Percentiles rank a stretch among this genome's conserved stretches.
These are phyloP conservation scores for Cephus runcator DNA, from an alignment of 2,888 invertebrate species.

Conservation along the genomic window DNA sequence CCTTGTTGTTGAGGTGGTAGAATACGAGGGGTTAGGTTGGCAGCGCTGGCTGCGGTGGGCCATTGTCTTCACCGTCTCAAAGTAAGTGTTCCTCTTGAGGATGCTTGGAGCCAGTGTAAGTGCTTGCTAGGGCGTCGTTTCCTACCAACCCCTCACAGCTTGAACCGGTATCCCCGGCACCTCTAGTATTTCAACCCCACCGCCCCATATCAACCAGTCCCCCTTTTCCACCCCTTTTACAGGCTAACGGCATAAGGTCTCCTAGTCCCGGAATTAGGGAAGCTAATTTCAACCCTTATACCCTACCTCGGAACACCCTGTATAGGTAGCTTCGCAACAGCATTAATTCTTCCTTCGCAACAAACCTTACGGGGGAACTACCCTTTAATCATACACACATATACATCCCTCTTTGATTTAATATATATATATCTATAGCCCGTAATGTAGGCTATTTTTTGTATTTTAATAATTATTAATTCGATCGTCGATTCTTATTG, in stretches of 20 bases:
- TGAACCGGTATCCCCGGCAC: background rate
- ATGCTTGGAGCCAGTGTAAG: conserved; percentile 1
- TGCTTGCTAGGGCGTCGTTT: background rate
- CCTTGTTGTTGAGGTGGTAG: background rate
- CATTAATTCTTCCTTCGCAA: background rate
- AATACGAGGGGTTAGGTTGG: background rate
- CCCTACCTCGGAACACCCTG: background rate
- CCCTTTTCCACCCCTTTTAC: background rate
- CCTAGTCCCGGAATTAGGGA: conserved; percentile 29
- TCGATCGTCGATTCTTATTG: background rate
- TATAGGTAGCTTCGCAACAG: background rate
- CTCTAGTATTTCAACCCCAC: background rate
- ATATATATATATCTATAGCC: background rate
- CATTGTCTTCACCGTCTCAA: conserved; percentile 11
- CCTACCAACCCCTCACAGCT: background rate
- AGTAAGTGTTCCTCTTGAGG: conserved; percentile 18
- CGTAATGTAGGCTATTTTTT: background rate
- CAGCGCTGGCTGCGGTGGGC: background rate
- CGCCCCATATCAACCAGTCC: background rate
- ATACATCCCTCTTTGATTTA: background rate
- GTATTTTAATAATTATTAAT: background rate
- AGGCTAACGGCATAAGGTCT: conserved; percentile 11
- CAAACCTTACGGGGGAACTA: background rate
- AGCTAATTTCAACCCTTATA: conserved; percentile 29
- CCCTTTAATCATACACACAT: background rate